Evolutionary conservation across 2,888 invertebrate species (phyloP), one percentile per base, ranked within the genome.

Genomic region (Lymantria dispar): DNA sequence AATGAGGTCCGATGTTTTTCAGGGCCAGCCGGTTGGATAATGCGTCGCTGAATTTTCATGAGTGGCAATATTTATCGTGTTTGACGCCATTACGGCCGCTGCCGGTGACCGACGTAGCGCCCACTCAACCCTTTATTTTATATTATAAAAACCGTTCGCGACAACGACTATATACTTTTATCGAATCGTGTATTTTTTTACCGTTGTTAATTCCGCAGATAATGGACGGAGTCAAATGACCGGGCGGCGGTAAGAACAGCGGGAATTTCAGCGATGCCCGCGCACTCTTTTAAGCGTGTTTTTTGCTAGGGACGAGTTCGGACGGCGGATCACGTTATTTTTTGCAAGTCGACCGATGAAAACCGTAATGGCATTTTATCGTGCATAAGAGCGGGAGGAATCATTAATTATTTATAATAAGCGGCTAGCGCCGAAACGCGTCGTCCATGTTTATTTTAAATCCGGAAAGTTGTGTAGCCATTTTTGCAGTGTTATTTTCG

Each of bases 351-450:
- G 76, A 62, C 78, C 83, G 81, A 88, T 88, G 89, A 90, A 90
- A 90, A 90, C 89, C 88, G 85, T 90, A 90, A 90, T 89, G 88
- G 90, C 90, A 90, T 90, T 89, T 90, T 89, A 88, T 89, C 85
- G 88, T 89, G 88, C 89, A 89, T 90, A 89, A 87, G 83, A 87
- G 87, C 80, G 76, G 82, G 71, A 74, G 83, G 84, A 87, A 87
- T 90, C 90, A 91, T 91, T 90, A 90, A 90, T 90, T 89, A 91
- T 91, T 91, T 91, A 91, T 90, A 91, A 89, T 89, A 90, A 88
- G 85, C 81, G 80, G 76, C 84, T 88, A 88, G 88, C 83, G 83
- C 83, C 80, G 78, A 87, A 84, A 78, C 81, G 81, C 76, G 75
- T 65, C 66, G 61, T 74, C 75, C 75, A 75, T 83, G 78, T 83